Evolutionary conservation across 2,888 invertebrate genomes (phyloP), one percentile per base, ranked within the genome.

Genomic region (Homarus gammarus): DNA sequence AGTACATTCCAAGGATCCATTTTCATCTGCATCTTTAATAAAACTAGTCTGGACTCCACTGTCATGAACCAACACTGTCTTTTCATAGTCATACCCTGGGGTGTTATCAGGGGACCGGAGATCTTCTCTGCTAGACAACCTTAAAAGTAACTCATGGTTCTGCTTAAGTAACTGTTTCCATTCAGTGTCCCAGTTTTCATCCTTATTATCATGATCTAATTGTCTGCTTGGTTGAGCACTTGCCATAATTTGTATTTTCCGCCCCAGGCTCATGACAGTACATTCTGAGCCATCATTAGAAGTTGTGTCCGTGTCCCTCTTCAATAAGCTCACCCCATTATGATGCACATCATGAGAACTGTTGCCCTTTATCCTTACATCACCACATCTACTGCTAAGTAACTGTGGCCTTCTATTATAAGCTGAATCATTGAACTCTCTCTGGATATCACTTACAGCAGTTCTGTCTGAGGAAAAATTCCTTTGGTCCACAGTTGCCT

Each of bases 111-210:
- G 12, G 27, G 56, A 6, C 12, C 27, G 44, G 6, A 72, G 75
- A n/a, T 89, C 89, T 56, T 91, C 91, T 61, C 84, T 61, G 33
- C 85, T 88, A 27, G 91, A 91, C 38, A 91, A 82, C 75, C 70
- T 82, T 40, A 88, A 77, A 22, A 91, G 78, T 33, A 91, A 78
- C 72, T 88, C 88, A 77, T 91, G 83, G 73, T 91, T 91, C 56
- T 88, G 91, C n/a, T 83, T 70, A 33, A 91, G 82, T 31, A 91
- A 85, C 22, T 88, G 75, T 70, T 85, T 85, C 91, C 91, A 91
- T 38, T 88, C 91, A 27, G 72, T 31, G 40, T 89, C 89, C 89
- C 89, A 89, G 31, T 73, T 78, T 38, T 72, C 72, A 22, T 49
- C 82, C 56, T 79, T 36, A 36, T 33, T 83, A 10, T 40, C 61